A percentile compares a stretch with the other conserved stretches of the same genome.
Conservation (phyloP, 1,140 invertebrate genomes). For the Adoxophyes honmai region DNA sequence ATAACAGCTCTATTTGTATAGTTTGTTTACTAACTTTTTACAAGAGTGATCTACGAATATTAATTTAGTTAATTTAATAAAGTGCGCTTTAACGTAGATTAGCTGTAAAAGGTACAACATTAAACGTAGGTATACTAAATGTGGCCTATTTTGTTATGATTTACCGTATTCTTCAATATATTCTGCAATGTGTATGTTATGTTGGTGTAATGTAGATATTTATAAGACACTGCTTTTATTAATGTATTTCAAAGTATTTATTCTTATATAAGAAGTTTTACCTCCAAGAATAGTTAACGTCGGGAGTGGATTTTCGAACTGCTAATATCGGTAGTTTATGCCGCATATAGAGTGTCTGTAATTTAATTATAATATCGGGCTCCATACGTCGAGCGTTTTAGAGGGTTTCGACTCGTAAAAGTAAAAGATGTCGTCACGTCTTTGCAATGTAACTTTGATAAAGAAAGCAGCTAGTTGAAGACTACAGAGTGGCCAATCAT, state of each 20-base stretch:
- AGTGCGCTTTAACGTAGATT: constrained; percentile 4
- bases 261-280: constrained; percentile 1
- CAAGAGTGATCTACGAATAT: constrained; percentile 1
- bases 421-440: too few species aligned
- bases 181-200: not conserved
- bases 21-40: not conserved
- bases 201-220: not conserved
- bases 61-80: constrained; percentile 6
- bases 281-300: too few species aligned
- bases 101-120: not conserved
- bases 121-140: not conserved
- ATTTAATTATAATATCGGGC: too few species aligned
- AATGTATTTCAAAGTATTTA: constrained; percentile 9
- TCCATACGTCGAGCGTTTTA: too few species aligned
- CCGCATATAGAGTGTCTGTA: too few species aligned
- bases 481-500: too few species aligned
- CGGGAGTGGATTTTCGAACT: too few species aligned
- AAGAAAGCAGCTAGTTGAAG: too few species aligned
- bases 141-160: constrained; percentile 7
- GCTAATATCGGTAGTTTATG: too few species aligned
- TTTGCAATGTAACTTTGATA: too few species aligned
- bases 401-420: too few species aligned
- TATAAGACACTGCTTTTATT: constrained; percentile 6
- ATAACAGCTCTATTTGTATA: not conserved
- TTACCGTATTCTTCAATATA: not conserved